These are phyloP conservation scores for Sinopyrophorus schimmeli DNA, from an alignment of 2,888 invertebrate genomes.

Conservation along the genomic window DNA sequence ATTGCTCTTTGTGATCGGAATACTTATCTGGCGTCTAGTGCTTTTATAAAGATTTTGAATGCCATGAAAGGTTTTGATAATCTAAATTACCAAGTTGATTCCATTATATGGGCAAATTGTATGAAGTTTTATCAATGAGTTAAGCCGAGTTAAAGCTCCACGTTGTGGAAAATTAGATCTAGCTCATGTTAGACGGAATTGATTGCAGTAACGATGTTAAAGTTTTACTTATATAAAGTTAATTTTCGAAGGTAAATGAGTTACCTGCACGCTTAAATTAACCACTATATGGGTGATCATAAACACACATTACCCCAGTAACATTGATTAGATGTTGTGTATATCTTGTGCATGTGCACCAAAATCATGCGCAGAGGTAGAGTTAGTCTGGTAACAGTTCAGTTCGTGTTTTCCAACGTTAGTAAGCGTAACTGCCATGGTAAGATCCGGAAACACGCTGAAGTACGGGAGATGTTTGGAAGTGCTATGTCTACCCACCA, in stretches of 20 bases:
- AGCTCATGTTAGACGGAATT: too few species aligned
- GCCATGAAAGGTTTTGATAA: too few species aligned
- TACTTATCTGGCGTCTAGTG: too few species aligned
- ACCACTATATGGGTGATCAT: constrained; percentile 20
- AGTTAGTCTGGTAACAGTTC: constrained; percentile 30
- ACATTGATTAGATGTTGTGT: constrained; percentile 33
- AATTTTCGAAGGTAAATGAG: neutral
- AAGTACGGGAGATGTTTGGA: constrained; percentile 35
- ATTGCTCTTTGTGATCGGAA: too few species aligned
- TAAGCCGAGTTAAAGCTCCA: too few species aligned
- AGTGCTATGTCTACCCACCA: constrained; percentile 38
- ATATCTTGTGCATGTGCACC: constrained; percentile 35
- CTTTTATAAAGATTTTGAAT: too few species aligned
- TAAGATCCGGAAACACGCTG: constrained; percentile 29
- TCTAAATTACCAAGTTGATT: too few species aligned
- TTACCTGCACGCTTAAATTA: constrained; percentile 14
- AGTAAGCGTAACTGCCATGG: constrained; percentile 32
- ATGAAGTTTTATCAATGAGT: too few species aligned
- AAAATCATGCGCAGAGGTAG: constrained; percentile 31
- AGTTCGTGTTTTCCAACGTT: constrained; percentile 34
- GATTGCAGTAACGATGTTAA: constrained; percentile 2
- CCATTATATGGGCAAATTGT: too few species aligned
- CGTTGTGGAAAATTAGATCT: too few species aligned
- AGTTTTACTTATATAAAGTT: constrained; percentile 1
- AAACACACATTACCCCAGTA: constrained; percentile 30